phyloP scores from a whole-genome alignment of 2,113 vertebrate genomes.

The Nycticebus coucang region DNA sequence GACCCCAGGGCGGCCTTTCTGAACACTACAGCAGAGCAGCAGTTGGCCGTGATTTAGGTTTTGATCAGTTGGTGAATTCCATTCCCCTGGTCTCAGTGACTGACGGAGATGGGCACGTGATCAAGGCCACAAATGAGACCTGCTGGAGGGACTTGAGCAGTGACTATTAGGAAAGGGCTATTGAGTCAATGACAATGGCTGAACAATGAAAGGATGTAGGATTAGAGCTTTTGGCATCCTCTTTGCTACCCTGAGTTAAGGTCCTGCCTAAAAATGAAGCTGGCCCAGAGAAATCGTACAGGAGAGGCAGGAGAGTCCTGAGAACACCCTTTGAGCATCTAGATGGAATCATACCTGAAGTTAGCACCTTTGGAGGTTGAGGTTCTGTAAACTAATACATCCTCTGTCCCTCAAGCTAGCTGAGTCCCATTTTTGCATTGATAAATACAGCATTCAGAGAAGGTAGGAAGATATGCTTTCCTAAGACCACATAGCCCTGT shows the following conservation, averaged over 20 bases:
- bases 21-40: background rate
- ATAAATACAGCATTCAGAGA: background rate
- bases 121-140: background rate
- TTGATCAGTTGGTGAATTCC: background rate
- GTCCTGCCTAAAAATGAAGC: background rate
- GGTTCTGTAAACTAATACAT: background rate
- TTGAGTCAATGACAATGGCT: background rate
- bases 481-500: background rate
- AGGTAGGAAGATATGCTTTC: no score
- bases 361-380: rapidly evolving
- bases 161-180: background rate
- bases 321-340: background rate
- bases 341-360: background rate
- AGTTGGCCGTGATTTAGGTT: no score
- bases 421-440: background rate
- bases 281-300: background rate
- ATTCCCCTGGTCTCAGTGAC: background rate
- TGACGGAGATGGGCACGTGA: no score
- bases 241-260: background rate
- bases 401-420: background rate
- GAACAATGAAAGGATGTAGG: background rate
- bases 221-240: background rate
- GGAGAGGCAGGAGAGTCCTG: background rate
- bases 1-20: background rate
- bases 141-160: rapidly evolving